Evolutionary conservation across 1,140 invertebrate species (phyloP).

Genomic region (Pseudomyrmex flavicornis): DNA sequence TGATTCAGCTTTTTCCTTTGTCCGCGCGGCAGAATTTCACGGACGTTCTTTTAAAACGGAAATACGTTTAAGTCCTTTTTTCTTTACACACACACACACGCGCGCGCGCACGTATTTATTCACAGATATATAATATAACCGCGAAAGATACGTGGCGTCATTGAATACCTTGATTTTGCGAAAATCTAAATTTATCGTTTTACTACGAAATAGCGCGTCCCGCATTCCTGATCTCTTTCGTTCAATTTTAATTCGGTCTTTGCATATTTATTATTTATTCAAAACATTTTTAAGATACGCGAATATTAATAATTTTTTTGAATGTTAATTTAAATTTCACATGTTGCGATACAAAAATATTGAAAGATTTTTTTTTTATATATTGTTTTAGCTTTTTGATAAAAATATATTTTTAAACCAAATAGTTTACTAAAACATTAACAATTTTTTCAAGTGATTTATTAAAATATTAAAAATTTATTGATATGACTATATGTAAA

Average conservation of each 20-base stretch:
- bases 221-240: not conserved
- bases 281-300: no score
- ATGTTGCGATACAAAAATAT: not conserved
- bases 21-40: slow-evolving; percentile 47
- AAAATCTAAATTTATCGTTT: slow-evolving; percentile 50
- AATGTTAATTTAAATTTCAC: not conserved
- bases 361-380: not conserved
- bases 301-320: no score
- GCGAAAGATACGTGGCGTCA: not conserved
- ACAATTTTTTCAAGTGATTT: not conserved
- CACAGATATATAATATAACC: not conserved
- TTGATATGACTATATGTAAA: not conserved
- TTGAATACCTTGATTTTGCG: slow-evolving; percentile 13
- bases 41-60: slow-evolving; percentile 46
- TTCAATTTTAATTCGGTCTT: slow-evolving; percentile 1
- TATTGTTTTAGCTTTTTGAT: no score
- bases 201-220: not conserved
- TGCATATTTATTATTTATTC: not conserved
- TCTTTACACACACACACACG: not conserved
- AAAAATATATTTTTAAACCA: no score
- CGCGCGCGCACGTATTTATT: no score
- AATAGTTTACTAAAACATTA: no score
- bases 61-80: slow-evolving; percentile 10
- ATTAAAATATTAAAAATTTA: not conserved
- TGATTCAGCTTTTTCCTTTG: slow-evolving; percentile 73